Conservation (phyloP, 2,797 vertebrate species). For the Atherinosoma microstoma region DNA sequence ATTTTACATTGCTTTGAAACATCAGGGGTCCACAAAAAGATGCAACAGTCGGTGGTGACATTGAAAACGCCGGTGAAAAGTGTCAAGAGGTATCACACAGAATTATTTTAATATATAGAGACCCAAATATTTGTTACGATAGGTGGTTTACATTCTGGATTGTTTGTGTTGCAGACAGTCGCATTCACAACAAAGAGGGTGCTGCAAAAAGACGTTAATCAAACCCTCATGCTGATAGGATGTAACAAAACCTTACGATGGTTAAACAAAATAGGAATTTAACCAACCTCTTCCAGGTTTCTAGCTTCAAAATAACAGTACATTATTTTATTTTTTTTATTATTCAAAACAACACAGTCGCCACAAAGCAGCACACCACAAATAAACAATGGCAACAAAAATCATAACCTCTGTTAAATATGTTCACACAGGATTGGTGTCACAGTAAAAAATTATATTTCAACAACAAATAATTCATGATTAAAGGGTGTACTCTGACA, state of each 20-base stretch:
- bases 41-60: slow-evolving; percentile 45
- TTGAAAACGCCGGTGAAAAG: slow-evolving; percentile 36
- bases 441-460: slow-evolving; percentile 62
- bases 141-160: slow-evolving; percentile 27
- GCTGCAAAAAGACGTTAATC: slow-evolving; percentile 24
- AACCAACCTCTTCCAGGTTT: background rate
- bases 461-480: slow-evolving; percentile 64
- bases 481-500: slow-evolving; percentile 67
- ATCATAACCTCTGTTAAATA: slow-evolving; percentile 60
- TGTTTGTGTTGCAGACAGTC: slow-evolving; percentile 32
- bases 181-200: slow-evolving; percentile 44
- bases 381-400: slow-evolving; percentile 37
- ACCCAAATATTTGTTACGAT: slow-evolving; percentile 44
- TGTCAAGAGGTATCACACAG: slow-evolving; percentile 44
- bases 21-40: slow-evolving; percentile 29
- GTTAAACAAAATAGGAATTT: background rate
- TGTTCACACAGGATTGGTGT: slow-evolving; percentile 59
- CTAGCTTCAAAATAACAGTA: background rate
- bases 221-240: slow-evolving; percentile 46
- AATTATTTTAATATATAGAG: slow-evolving; percentile 23
- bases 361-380: slow-evolving; percentile 58
- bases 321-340: background rate
- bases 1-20: background rate
- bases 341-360: slow-evolving; percentile 41
- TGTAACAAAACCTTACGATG: background rate